A percentile compares a stretch with the other conserved stretches of the same genome.
Conservation (phyloP, 1,140 invertebrate species). For the Nasonia vitripennis region DNA sequence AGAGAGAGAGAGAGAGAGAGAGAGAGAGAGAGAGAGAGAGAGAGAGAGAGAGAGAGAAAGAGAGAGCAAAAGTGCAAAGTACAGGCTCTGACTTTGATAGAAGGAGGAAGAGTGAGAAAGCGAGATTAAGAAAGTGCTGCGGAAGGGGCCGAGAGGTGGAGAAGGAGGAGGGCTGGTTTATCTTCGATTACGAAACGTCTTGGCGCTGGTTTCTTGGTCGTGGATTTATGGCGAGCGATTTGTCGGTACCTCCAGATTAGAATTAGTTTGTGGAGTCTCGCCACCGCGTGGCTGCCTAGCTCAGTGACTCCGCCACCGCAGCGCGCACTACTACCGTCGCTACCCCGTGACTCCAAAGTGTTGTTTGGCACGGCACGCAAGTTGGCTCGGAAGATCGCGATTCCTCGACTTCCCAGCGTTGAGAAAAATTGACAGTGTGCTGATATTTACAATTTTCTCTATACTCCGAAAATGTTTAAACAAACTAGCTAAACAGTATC, state of each 20-base stretch:
- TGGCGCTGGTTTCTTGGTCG: conserved; percentile 59
- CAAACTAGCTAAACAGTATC: too few species aligned
- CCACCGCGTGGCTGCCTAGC: background rate
- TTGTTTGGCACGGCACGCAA: conserved; percentile 24
- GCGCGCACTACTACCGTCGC: background rate
- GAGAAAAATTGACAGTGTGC: conserved; percentile 1
- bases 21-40: background rate
- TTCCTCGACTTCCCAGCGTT: background rate
- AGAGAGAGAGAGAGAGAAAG: background rate
- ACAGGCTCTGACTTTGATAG: conserved; percentile 16
- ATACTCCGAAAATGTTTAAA: too few species aligned
- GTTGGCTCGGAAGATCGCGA: conserved; percentile 42
- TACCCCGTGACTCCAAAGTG: background rate
- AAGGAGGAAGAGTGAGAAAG: conserved; percentile 17
- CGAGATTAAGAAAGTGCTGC: conserved; percentile 29
- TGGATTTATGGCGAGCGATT: conserved; percentile 74
- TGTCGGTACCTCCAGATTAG: conserved; percentile 72
- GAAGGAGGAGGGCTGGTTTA: conserved; percentile 58
- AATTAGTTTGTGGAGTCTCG: conserved; percentile 67
- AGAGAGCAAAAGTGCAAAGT: background rate
- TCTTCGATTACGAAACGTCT: conserved; percentile 70
- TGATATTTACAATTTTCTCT: too few species aligned
- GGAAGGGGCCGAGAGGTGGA: background rate
- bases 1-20: background rate
- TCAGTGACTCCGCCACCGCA: background rate